Base-by-base conservation (phyloP, 2,888 invertebrate genomes). In the Cyaniris semiargus region DNA sequence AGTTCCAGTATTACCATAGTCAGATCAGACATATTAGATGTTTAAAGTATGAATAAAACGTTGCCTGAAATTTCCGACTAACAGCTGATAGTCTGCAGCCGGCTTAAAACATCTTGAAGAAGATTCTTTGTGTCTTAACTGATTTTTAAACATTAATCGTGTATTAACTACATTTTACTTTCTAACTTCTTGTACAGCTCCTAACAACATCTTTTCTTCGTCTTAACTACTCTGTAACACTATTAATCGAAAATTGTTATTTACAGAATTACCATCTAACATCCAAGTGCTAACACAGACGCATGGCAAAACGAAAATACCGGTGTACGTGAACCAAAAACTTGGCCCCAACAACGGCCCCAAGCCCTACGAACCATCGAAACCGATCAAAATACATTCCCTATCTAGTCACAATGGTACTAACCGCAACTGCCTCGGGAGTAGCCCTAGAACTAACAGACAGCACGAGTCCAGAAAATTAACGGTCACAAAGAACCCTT, bases 281-380 rank as follows among this genome's bases (percentile, higher is more conserved):
- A 78, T 76, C 81, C 82, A 56, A 79, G 81, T 6, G 70, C 78
- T 18, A 85, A 82, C 77, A 78, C 79, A 66, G 85, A 83, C 79
- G 82, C 81, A 38, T 74, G 48, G 74, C 27, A 87, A 86, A 80
- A 90, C 90, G 0, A 92, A 90, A 82, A 90, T 91, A 79, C 92
- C 91, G 0, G 85, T 91, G 1, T 89, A 85, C 79, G 81, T 84
- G 74, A 89, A 88, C 76, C 86, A 86, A 76, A 76, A 78, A 58
- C 48, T 66, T 38, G 71, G 71, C 31, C 58, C 77, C 56, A 70
- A 58, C 15, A 76, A 44, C 38, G 56, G 76, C 7, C 0, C 74
- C n/a, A 74, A 53, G 44, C 72, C 72, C 13, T 15, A 48, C 27
- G 74, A 74, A 53, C 48, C 74, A 74, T 74, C 53, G 23, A 48